Evolutionary conservation across 2,888 invertebrate species (phyloP).

Genomic region (Zootermopsis nevadensis): DNA sequence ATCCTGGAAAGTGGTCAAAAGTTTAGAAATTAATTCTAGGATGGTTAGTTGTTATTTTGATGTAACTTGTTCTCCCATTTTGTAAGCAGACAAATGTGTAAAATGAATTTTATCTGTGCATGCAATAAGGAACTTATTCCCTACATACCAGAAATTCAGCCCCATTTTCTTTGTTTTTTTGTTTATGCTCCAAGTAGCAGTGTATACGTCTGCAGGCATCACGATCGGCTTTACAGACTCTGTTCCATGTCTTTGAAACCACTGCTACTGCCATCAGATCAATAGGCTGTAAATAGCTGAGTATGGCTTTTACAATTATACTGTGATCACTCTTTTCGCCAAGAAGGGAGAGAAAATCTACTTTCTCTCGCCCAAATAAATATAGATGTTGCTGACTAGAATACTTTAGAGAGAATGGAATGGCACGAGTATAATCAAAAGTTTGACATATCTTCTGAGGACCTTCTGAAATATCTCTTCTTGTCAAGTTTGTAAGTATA

Average conservation of each 20-base stretch:
- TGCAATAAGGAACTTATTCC: too few species aligned
- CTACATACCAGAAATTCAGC: not conserved
- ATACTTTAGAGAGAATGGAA: not conserved
- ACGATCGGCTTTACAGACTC: conserved; percentile 24
- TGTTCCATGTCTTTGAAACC: conserved; percentile 54
- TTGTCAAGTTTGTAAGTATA: too few species aligned
- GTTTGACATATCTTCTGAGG: too few species aligned
- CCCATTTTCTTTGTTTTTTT: conserved; percentile 27
- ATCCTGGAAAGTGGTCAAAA: too few species aligned
- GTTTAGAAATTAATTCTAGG: too few species aligned
- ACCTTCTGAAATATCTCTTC: too few species aligned
- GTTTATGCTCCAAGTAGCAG: conserved; percentile 6
- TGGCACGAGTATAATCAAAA: too few species aligned
- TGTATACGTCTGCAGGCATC: conserved; percentile 17
- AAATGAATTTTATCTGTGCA: too few species aligned
- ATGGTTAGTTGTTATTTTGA: too few species aligned
- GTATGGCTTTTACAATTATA: conserved; percentile 30
- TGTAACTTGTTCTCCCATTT: too few species aligned
- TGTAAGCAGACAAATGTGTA: too few species aligned
- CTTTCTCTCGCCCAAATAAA: conserved; percentile 28
- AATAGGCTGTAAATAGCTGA: conserved; percentile 51
- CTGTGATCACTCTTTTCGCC: conserved; percentile 34
- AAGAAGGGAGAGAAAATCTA: conserved; percentile 43
- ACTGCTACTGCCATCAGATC: conserved; percentile 54
- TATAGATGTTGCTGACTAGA: not conserved